Percentiles rank a stretch among this genome's conserved stretches.
Evolutionary conservation across 2,113 vertebrate species (phyloP).

Genomic region (Saccopteryx leptura): DNA sequence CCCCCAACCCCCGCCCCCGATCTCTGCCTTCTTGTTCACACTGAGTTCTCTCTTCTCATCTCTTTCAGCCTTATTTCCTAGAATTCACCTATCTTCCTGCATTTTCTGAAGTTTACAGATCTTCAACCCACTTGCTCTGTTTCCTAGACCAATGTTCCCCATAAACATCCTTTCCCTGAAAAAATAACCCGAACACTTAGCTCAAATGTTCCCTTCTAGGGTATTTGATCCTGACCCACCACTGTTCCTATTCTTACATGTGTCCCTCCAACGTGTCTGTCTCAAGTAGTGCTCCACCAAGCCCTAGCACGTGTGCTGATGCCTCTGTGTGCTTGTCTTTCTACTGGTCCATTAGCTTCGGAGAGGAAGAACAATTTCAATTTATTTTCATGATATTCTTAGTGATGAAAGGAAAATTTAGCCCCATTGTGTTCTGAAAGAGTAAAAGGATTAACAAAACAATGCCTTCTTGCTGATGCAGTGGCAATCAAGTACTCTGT

Average conservation of each 20-base stretch:
- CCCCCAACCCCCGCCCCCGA: neutral
- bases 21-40: neutral
- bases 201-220: fast-evolving
- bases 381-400: neutral
- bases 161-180: neutral
- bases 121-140: neutral
- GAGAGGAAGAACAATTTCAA: neutral
- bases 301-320: no score
- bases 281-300: neutral
- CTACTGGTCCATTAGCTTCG: neutral
- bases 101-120: neutral
- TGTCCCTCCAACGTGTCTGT: fast-evolving
- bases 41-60: fast-evolving
- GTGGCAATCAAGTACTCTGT: neutral
- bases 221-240: fast-evolving
- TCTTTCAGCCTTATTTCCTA: neutral
- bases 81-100: fast-evolving
- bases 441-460: neutral
- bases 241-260: fast-evolving
- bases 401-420: neutral
- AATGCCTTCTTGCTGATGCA: neutral
- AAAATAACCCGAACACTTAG: neutral
- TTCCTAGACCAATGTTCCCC: neutral
- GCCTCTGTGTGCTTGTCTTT: neutral
- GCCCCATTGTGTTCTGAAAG: neutral